Base-by-base conservation (phyloP, 2,797 vertebrate genomes). In the Poecile montanus region DNA sequence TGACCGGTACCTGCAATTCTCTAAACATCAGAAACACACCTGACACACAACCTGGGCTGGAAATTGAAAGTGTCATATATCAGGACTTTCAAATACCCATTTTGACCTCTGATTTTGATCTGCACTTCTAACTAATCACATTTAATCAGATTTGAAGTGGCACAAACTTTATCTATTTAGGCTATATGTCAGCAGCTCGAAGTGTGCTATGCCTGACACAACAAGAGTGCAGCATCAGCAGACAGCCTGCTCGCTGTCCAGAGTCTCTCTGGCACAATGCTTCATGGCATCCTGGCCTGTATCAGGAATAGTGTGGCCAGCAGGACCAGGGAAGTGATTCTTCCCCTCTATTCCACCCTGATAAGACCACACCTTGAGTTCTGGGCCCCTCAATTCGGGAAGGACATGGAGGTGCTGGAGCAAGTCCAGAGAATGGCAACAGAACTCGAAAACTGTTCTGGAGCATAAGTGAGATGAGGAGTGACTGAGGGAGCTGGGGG, bases 191-290 rank as follows among this genome's bases (percentile, higher is more conserved):
- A 50, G 18, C 40, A 30, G 7, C 29, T 16, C 3, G 0, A 21
- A 6, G 12, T 2, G 32, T 29, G 19, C 40, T 5, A 0, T 16
- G 44, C 13, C n/a, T 53, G 61, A n/a, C 29, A 34, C 7, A 4
- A 4, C 1, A 7, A 13, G 44, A 54, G 23, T 1, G 6, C 38
- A 42, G 68, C 51, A 53, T 11, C 42, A 68, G 26, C n/a, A 36
- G n/a, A 9, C 45, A 72, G 58, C 34, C 62, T 9, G 48, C 45
- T 72, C 2, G 0, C 13, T 7, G 27, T 30, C 44, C 60, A 1
- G 16, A 38, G 25, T 5, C 54, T 60, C 50, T 20, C 14, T 6
- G 11, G 45, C 14, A 7, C 50, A 10, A 13, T 3, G 45, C 19
- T 56, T 19, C 8, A n/a, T 9, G 36, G 27, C 23, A 44, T 30